Percentiles rank a stretch among this genome's conserved stretches.
phyloP scores from a whole-genome alignment of 2,888 invertebrate genomes.

The Slavum lentiscoides region DNA sequence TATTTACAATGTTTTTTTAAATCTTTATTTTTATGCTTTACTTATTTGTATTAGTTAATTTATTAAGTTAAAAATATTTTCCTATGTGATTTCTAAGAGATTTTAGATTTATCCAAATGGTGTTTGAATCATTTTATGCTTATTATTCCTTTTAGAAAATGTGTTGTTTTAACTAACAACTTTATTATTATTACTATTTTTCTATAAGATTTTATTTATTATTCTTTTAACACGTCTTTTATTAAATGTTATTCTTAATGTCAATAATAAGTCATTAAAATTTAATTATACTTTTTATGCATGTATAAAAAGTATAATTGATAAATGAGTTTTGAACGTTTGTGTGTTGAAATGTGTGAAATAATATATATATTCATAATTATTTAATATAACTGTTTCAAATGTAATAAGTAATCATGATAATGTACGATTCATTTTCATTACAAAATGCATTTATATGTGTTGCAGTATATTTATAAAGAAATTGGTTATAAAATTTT shows the following conservation, averaged over 20 bases:
- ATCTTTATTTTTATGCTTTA: conserved; percentile 18
- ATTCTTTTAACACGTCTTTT: conserved; percentile 8
- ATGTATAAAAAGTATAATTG: not conserved
- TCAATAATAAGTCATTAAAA: not conserved
- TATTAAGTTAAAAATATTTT: conserved; percentile 26
- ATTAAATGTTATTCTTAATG: conserved; percentile 8
- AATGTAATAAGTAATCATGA: not conserved
- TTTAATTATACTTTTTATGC: not conserved
- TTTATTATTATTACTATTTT: conserved; percentile 12
- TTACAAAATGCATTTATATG: not conserved
- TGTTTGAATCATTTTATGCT: conserved; percentile 13
- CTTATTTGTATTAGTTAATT: conserved; percentile 27
- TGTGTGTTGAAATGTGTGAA: not conserved
- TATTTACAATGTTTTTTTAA: conserved; percentile 33
- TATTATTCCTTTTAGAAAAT: conserved; percentile 13
- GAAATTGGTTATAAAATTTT: not conserved
- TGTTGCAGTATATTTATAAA: not conserved
- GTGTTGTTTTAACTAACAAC: not conserved
- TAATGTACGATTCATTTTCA: not conserved
- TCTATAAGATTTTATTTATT: conserved; percentile 26
- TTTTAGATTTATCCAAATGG: conserved; percentile 10
- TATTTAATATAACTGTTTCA: not conserved
- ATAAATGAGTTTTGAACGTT: not conserved
- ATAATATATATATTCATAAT: not conserved
- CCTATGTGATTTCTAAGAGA: conserved; percentile 1